Conservation (phyloP, 2,113 vertebrate genomes). For the Prietella phreatophila region DNA sequence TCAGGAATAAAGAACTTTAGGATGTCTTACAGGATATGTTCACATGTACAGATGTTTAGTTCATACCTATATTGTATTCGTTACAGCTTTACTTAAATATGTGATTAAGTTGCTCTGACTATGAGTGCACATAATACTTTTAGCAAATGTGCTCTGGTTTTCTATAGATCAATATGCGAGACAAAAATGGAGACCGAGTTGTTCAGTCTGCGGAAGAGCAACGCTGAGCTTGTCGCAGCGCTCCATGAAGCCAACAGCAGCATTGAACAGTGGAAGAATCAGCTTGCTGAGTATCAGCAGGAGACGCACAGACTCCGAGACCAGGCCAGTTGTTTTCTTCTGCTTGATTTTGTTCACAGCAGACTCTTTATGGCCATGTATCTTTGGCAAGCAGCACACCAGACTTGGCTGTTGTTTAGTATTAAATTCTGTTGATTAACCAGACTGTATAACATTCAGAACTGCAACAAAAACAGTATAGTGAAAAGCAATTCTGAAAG, state of each 20-base stretch:
- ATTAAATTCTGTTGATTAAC: neutral
- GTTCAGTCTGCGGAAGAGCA: conserved; percentile 92
- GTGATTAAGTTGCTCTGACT: neutral
- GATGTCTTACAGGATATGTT: neutral
- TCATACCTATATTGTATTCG: neutral
- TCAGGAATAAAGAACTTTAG: neutral
- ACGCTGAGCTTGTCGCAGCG: conserved; percentile 83
- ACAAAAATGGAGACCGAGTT: conserved; percentile 90
- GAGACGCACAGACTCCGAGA: conserved; percentile 85
- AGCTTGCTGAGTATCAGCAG: conserved; percentile 85
- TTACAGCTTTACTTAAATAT: neutral
- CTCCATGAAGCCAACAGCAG: conserved; percentile 87
- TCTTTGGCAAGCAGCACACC: neutral
- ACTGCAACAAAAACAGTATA: neutral
- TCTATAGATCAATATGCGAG: conserved; percentile 85
- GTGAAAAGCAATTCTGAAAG: neutral
- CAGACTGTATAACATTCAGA: neutral
- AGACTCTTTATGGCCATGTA: neutral
- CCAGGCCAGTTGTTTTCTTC: conserved; percentile 71
- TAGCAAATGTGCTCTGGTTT: neutral
- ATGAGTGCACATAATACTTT: neutral
- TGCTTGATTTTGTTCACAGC: neutral
- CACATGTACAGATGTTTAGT: neutral
- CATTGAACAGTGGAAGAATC: conserved; percentile 92
- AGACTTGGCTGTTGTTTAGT: neutral